These are phyloP conservation scores for Maccullochella peelii DNA, from an alignment of 2,113 vertebrate species.

Conservation along the genomic window DNA sequence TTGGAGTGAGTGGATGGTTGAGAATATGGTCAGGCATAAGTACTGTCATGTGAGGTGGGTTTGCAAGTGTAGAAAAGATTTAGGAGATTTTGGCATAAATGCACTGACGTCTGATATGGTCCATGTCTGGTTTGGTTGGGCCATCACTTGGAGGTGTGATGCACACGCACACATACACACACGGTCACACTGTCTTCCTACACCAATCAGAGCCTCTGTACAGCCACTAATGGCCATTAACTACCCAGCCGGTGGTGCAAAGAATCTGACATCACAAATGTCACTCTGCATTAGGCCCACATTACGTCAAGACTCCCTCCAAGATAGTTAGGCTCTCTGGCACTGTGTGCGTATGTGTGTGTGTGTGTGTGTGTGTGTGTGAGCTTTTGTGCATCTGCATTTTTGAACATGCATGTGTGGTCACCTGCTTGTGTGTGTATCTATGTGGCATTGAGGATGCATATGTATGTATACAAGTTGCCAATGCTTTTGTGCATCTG, in stretches of 20 bases:
- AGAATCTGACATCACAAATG: constrained; percentile 81
- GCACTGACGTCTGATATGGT: constrained; percentile 20
- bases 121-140: constrained; percentile 28
- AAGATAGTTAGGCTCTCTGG: constrained; percentile 63
- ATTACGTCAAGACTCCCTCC: constrained; percentile 63
- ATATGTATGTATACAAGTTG: background rate
- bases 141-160: constrained; percentile 38
- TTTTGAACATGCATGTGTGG: background rate
- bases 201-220: constrained; percentile 64
- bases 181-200: constrained; percentile 63
- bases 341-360: constrained; percentile 30
- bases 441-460: background rate
- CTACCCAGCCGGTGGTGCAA: constrained; percentile 79
- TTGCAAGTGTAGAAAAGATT: constrained; percentile 39
- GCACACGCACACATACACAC: constrained; percentile 26
- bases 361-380: background rate
- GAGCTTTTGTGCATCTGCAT: constrained; percentile 15
- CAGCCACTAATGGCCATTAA: constrained; percentile 79
- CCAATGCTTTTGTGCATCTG: background rate
- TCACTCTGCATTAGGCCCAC: constrained; percentile 76
- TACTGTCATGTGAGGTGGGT: constrained; percentile 42
- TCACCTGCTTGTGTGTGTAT: background rate
- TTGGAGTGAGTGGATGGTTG: constrained; percentile 42
- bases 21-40: constrained; percentile 47
- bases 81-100: constrained; percentile 44